Base-by-base conservation (phyloP, 2,888 invertebrate genomes). In the Geotrupes spiniger region DNA sequence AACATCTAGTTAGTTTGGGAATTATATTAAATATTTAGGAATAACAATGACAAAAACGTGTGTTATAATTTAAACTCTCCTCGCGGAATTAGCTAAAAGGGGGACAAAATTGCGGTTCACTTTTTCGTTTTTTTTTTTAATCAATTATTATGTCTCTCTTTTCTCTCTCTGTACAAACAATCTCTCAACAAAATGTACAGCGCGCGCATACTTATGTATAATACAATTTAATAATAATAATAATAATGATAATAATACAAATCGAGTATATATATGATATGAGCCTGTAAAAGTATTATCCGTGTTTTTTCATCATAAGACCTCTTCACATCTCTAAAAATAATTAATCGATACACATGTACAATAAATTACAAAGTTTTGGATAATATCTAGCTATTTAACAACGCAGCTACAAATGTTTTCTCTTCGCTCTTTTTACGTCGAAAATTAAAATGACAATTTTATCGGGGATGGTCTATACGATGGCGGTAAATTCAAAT, bases 361-460 rank as follows among this genome's bases (percentile, higher is more conserved):
- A 40, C 21, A 21, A 44, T 47, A 47, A 39, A 41, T 46, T 46
- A 52, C 49, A 55, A 42, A 39, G n/a, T n/a, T 21, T 51, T 46
- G 44, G 48, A 47, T 42, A 44, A 47, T 51, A 53, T 42, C 29
- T 45, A n/a, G n/a, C 63, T 68, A 66, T 68, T 47, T 66, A 68
- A 68, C 68, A 67, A 69, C 69, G 64, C 68, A 66, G 68, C 67
- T 68, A 70, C 68, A 68, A 68, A 68, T 67, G 61, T 65, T 59
- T 58, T 58, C 58, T 21, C 21, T 4, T 21, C 21, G 21, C 21
- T 21, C n/a, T n/a, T n/a, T n/a, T 21, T 21, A 21, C 21, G 6
- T 21, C 3, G 6, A 4, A 21, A 21, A 21, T 4, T 49, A 46
- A 42, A 50, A 50, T 46, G 38, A 52, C n/a, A n/a, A n/a, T n/a